These are phyloP conservation scores for Silurus glanis DNA, from an alignment of 2,113 vertebrate genomes.

Conservation along the genomic window DNA sequence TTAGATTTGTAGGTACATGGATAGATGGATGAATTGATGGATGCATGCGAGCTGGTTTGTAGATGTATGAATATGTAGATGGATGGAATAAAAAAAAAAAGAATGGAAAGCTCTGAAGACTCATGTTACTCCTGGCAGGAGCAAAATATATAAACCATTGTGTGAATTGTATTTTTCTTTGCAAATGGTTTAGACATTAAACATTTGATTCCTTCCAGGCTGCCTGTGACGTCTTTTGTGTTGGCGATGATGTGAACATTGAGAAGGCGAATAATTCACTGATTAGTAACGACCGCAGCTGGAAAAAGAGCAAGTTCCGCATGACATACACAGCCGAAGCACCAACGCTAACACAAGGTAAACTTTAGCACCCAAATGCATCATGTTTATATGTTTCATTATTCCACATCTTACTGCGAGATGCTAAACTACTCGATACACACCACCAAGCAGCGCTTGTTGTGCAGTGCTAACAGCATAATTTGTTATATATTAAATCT, in stretches of 20 bases:
- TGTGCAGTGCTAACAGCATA: background rate
- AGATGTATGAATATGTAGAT: background rate
- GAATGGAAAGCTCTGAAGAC: background rate
- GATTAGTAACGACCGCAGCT: conserved; percentile 96
- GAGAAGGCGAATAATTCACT: conserved; percentile 96
- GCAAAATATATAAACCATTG: no score
- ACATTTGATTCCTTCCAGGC: conserved; percentile 71
- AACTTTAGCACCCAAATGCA: background rate
- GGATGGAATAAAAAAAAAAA: background rate
- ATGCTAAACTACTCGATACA: background rate
- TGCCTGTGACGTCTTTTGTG: conserved; percentile 96
- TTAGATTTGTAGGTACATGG: background rate
- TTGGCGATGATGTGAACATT: conserved; percentile 95
- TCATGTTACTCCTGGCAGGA: background rate
- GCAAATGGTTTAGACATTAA: background rate
- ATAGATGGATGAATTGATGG: background rate
- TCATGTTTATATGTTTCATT: no score
- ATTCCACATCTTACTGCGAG: no score
- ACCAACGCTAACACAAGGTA: conserved; percentile 88
- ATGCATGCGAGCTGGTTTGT: background rate
- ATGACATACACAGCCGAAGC: conserved; percentile 87
- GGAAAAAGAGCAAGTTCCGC: conserved; percentile 97
- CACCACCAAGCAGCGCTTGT: background rate
- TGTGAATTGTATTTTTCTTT: background rate
- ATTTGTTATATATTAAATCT: background rate